Conservation (phyloP, 2,797 vertebrate genomes). For the Botia almorhae region DNA sequence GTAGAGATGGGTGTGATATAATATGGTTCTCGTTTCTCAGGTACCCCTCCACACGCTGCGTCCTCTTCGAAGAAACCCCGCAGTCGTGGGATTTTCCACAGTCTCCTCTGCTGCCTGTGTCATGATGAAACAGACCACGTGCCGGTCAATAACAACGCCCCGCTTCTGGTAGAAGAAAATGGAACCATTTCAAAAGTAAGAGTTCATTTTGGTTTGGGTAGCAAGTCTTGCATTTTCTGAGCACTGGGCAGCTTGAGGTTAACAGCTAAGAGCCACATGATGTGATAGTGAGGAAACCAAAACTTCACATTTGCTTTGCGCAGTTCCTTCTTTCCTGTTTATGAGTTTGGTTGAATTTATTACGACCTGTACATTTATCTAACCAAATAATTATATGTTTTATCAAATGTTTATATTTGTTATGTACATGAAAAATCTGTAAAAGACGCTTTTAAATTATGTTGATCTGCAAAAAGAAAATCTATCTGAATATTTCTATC, state of each 20-base stretch:
- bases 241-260: conserved; percentile 54
- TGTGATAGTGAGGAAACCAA: conserved; percentile 51
- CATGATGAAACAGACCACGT: conserved; percentile 80
- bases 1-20: conserved; percentile 13
- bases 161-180: conserved; percentile 86
- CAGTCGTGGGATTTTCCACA: conserved; percentile 79
- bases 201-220: conserved; percentile 1
- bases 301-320: conserved; percentile 63
- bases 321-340: conserved; percentile 68
- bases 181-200: conserved; percentile 86
- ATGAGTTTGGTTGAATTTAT: conserved; percentile 49
- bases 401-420: no score
- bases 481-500: not conserved
- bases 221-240: not conserved
- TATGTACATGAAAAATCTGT: no score
- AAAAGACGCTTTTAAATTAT: not conserved
- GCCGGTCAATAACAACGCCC: conserved; percentile 78
- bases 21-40: conserved; percentile 64
- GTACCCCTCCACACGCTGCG: conserved; percentile 69
- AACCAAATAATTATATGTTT: no score
- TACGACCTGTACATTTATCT: conserved; percentile 15
- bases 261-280: conserved; percentile 58
- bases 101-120: conserved; percentile 84
- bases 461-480: not conserved
- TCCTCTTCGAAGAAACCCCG: conserved; percentile 80